Base-by-base conservation (phyloP, 1,140 invertebrate genomes). In the Leptestheria dahalacensis region DNA sequence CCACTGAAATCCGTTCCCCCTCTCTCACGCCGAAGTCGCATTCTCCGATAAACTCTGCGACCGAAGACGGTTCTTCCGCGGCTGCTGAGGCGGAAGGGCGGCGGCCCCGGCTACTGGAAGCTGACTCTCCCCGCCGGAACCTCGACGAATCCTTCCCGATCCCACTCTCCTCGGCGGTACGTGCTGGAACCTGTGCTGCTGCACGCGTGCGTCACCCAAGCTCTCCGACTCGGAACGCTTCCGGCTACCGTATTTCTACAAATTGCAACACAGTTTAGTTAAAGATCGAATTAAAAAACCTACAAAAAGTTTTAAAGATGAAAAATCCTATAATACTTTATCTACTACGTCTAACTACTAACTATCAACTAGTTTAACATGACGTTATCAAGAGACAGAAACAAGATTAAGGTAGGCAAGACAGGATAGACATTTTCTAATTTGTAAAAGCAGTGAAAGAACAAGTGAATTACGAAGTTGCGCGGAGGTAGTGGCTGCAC, bases 211-310 rank as follows among this genome's bases (percentile, higher is more conserved):
- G 25, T 60, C 58, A 2, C 25, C 58, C 28, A 60, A 24, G 15
- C 48, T 52, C 23, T 60, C 58, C n/a, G 58, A 60, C 52, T 60
- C 58, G 25, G 58, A 60, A 25, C 58, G 58, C 23, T 52, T 52
- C 46, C 58, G 26, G 21, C 48, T 50, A 15, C 51, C 51, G 21
- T 28, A 26, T 20, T 25, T 23, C 48, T 52, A 28, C 18, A 33
- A 41, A 47, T 29, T 12, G 50, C 20, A 26, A 20, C 29, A 52
- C n/a, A n/a, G n/a, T n/a, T n/a, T n/a, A n/a, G n/a, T n/a, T n/a
- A n/a, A n/a, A n/a, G n/a, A n/a, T n/a, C n/a, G n/a, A n/a, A n/a
- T n/a, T n/a, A n/a, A n/a, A n/a, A n/a, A n/a, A n/a, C n/a, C n/a
- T n/a, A n/a, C n/a, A n/a, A n/a, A n/a, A n/a, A n/a, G n/a, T n/a